Evolutionary conservation across 2,888 invertebrate species (phyloP).

Genomic region (Coremacera marginata): DNA sequence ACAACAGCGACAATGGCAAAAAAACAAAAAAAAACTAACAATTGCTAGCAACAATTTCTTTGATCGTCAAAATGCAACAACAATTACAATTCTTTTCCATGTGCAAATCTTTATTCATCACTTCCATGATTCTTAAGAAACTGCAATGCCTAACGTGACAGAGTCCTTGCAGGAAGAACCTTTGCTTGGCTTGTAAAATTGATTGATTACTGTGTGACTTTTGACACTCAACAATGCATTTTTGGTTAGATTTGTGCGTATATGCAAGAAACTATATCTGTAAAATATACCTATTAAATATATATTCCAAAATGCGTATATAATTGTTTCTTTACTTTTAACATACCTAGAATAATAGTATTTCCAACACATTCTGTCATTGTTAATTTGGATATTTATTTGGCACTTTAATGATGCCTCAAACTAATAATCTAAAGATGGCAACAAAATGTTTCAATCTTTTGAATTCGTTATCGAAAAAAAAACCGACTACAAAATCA

Average conservation of each 20-base stretch:
- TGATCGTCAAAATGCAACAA: conserved; percentile 5
- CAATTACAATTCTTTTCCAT: not conserved
- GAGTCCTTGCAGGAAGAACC: conserved; percentile 22
- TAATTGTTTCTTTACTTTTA: not conserved
- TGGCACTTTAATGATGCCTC: conserved; percentile 39
- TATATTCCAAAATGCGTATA: not conserved
- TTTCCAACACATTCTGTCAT: not conserved
- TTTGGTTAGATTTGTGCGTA: not conserved
- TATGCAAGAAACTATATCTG: not conserved
- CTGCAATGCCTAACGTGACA: not conserved
- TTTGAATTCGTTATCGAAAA: too few relatives aligned
- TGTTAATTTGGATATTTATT: conserved; percentile 36
- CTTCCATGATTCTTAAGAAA: conserved; percentile 28
- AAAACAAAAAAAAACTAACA: not conserved
- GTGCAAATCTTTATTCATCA: conserved; percentile 24
- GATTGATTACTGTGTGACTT: conserved; percentile 67
- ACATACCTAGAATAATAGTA: not conserved
- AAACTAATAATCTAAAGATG: too few relatives aligned
- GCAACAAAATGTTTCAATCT: too few relatives aligned
- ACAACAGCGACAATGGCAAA: conserved; percentile 2
- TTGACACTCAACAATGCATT: conserved; percentile 56
- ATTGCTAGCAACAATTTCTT: conserved; percentile 17
- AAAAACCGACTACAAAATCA: too few relatives aligned
- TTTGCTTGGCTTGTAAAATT: conserved; percentile 60
- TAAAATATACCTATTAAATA: not conserved